A percentile compares a stretch with the other conserved stretches of the same genome.
Evolutionary conservation across 2,888 invertebrate species (phyloP).

Genomic region (Lampropteryx suffumata): DNA sequence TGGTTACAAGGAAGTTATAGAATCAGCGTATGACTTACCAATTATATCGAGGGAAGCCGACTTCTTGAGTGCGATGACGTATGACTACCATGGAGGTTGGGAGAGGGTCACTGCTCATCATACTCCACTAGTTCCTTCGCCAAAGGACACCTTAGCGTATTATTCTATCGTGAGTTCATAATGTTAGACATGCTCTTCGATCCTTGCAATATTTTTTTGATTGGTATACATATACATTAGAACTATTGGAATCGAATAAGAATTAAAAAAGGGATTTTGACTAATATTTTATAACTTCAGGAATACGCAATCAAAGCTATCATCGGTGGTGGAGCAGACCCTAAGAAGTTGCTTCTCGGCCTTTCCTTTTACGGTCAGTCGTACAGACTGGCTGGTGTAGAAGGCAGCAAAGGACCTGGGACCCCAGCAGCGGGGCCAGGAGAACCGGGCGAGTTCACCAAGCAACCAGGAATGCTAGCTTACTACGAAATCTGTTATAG

Average conservation of each 20-base stretch:
- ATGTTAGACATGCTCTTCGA: no score
- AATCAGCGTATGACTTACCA: conserved; percentile 91
- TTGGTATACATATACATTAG: no score
- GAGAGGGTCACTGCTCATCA: conserved; percentile 91
- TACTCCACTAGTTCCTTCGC: conserved; percentile 87
- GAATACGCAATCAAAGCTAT: conserved; percentile 92
- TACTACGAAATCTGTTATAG: conserved; percentile 93
- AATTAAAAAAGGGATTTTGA: no score
- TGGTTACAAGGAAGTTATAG: conserved; percentile 95
- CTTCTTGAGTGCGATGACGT: conserved; percentile 93
- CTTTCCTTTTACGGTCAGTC: conserved; percentile 94
- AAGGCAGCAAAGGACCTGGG: conserved; percentile 77
- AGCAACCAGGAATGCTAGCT: conserved; percentile 93
- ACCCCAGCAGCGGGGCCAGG: conserved; percentile 88
- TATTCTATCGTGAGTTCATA: conserved; percentile 87
- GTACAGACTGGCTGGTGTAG: conserved; percentile 84
- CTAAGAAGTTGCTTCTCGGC: conserved; percentile 90
- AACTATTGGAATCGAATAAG: no score
- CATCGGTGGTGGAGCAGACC: conserved; percentile 87
- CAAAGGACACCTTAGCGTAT: conserved; percentile 87
- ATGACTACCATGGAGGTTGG: conserved; percentile 96
- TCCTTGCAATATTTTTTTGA: no score
- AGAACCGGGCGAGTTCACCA: conserved; percentile 90
- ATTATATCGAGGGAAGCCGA: conserved; percentile 87
- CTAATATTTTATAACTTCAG: conserved; percentile 55